phyloP scores from a whole-genome alignment of 2,888 invertebrate genomes.

The Eristalinus aeneus region DNA sequence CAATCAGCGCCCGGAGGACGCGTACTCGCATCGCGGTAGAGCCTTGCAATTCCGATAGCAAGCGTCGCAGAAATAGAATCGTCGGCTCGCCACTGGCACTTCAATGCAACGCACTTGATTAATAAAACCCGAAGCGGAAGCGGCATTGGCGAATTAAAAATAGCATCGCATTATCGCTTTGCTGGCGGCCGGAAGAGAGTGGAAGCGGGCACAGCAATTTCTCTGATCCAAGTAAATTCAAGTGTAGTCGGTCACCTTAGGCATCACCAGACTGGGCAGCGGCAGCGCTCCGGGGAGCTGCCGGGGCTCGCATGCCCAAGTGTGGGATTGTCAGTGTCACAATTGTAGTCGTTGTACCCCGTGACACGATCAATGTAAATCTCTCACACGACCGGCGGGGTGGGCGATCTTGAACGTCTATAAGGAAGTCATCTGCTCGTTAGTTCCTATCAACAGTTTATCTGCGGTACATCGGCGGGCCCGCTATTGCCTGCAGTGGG shows the following conservation, averaged over 20 bases:
- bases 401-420: conserved; percentile 66
- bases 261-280: conserved; percentile 33
- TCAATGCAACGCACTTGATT: conserved; percentile 70
- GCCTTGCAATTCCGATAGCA: conserved; percentile 51
- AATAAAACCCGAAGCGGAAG: conserved; percentile 59
- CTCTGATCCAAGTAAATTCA: conserved; percentile 55
- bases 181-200: conserved; percentile 20
- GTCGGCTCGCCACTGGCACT: conserved; percentile 28
- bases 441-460: conserved; percentile 32
- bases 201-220: conserved; percentile 50
- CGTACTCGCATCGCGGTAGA: conserved; percentile 47
- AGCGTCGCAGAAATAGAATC: conserved; percentile 55
- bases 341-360: conserved; percentile 58
- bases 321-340: conserved; percentile 18
- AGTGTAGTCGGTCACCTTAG: conserved; percentile 51
- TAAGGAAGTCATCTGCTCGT: conserved; percentile 49
- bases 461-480: conserved; percentile 20
- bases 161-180: conserved; percentile 21
- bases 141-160: conserved; percentile 55
- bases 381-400: not conserved
- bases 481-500: conserved; percentile 13
- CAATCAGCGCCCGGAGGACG: conserved; percentile 34
- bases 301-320: conserved; percentile 2
- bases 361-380: conserved; percentile 54
- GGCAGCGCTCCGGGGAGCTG: not conserved